phyloP scores from a whole-genome alignment of 2,113 vertebrate species.

The Kobus ellipsiprymnus region DNA sequence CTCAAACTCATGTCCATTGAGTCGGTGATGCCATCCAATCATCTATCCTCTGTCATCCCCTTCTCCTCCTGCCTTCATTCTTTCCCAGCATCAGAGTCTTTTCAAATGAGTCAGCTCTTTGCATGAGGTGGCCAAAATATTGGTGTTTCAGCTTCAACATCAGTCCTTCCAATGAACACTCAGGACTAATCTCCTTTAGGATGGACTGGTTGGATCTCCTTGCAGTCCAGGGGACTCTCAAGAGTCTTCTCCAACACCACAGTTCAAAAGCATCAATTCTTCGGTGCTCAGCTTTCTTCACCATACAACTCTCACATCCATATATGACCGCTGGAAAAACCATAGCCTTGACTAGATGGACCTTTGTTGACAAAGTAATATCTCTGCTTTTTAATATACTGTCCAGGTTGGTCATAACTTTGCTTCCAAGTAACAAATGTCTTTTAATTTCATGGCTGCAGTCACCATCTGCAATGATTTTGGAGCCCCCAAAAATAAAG shows the following conservation, averaged over 20 bases:
- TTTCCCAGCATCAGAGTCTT: not conserved
- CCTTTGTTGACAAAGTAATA: not conserved
- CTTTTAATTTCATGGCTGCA: not conserved
- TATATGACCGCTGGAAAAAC: not conserved
- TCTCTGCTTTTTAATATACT: not conserved
- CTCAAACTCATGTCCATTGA: not conserved
- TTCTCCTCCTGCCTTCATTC: not conserved
- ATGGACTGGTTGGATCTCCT: not conserved
- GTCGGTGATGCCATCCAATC: not conserved
- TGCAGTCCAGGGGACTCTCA: not conserved
- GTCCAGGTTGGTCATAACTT: not conserved
- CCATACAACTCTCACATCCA: not conserved
- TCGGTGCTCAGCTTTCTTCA: accelerated
- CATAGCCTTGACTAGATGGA: not conserved
- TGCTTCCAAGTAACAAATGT: not conserved
- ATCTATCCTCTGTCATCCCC: not conserved
- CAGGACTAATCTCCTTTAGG: not conserved
- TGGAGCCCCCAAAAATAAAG: not conserved
- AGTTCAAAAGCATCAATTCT: not conserved
- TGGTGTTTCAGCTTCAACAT: not conserved
- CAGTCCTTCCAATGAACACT: not conserved
- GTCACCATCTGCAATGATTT: not conserved
- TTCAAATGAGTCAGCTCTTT: not conserved
- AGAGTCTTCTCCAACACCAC: not conserved
- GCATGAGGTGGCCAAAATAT: not conserved